phyloP scores from a whole-genome alignment of 2,888 invertebrate species.

The Iphiclides podalirius region DNA sequence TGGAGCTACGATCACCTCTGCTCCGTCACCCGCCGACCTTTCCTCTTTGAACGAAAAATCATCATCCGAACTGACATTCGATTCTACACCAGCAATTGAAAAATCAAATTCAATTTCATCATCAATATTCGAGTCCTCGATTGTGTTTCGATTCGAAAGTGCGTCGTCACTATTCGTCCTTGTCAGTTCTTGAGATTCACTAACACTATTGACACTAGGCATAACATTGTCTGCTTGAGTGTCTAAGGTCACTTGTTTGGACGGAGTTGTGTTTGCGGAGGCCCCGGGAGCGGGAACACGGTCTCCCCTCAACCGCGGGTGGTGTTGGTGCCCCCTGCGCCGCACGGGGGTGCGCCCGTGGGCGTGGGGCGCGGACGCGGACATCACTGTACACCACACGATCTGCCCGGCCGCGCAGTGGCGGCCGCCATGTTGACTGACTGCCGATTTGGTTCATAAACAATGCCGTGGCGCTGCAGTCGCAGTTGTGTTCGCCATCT shows the following conservation, averaged over 20 bases:
- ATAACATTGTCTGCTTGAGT: conserved; percentile 71
- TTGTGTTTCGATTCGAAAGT: conserved; percentile 72
- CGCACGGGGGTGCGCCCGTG: conserved; percentile 80
- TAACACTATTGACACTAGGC: conserved; percentile 79
- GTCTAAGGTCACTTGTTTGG: conserved; percentile 72
- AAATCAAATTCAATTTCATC: conserved; percentile 63
- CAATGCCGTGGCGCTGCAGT: conserved; percentile 59
- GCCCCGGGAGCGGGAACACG: conserved; percentile 75
- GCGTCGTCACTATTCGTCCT: conserved; percentile 79
- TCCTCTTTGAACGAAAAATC: conserved; percentile 69
- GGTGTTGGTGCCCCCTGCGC: conserved; percentile 88
- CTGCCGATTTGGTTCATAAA: conserved; percentile 43
- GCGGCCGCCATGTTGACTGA: conserved; percentile 81
- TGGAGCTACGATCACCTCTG: conserved; percentile 53
- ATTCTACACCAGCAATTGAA: conserved; percentile 53
- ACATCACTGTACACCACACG: conserved; percentile 76
- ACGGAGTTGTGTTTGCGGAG: conserved; percentile 54
- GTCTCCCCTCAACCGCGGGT: conserved; percentile 84
- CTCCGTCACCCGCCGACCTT: conserved; percentile 70
- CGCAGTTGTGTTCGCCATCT: conserved; percentile 55
- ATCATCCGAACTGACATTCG: conserved; percentile 63
- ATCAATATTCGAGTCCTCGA: conserved; percentile 62
- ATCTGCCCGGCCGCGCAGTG: conserved; percentile 72
- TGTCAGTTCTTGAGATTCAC: conserved; percentile 78
- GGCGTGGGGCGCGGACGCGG: conserved; percentile 79